Evolutionary conservation across 2,888 invertebrate species (phyloP).

Genomic region (Odontomyia ornata): DNA sequence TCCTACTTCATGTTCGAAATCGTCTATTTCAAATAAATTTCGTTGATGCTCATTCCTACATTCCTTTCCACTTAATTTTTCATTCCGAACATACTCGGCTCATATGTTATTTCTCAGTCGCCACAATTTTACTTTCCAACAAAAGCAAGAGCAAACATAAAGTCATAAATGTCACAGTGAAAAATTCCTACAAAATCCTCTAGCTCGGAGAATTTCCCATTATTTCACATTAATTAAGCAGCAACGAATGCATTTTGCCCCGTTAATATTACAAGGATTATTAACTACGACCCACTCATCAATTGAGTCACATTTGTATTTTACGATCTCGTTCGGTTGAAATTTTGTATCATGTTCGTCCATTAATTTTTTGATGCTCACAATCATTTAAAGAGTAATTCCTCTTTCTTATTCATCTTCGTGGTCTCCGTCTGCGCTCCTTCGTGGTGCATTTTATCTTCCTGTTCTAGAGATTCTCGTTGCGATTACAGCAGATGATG

Average conservation of each 20-base stretch:
- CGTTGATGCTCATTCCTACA: no score
- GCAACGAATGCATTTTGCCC: not conserved
- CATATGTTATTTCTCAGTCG: not conserved
- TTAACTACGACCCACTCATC: constrained; percentile 34
- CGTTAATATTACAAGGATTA: constrained; percentile 30
- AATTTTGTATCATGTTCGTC: constrained; percentile 37
- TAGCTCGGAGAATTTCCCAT: not conserved
- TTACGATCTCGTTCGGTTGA: constrained; percentile 16
- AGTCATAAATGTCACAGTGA: constrained; percentile 22
- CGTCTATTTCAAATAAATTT: no score
- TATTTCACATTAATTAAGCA: constrained; percentile 20
- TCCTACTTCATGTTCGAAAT: no score
- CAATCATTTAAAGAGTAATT: constrained; percentile 33
- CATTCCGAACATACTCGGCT: not conserved
- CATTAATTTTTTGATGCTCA: constrained; percentile 38
- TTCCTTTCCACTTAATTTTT: not conserved
- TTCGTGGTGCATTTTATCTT: not conserved
- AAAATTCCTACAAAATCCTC: not conserved
- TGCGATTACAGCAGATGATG: not conserved
- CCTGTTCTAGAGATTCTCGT: not conserved
- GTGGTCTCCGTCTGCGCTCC: not conserved
- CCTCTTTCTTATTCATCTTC: constrained; percentile 11
- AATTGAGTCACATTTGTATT: constrained; percentile 39
- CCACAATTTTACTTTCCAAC: not conserved
- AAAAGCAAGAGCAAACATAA: not conserved